These are phyloP conservation scores for Euwallacea fornicatus DNA, from an alignment of 1,140 invertebrate species.

Conservation along the genomic window DNA sequence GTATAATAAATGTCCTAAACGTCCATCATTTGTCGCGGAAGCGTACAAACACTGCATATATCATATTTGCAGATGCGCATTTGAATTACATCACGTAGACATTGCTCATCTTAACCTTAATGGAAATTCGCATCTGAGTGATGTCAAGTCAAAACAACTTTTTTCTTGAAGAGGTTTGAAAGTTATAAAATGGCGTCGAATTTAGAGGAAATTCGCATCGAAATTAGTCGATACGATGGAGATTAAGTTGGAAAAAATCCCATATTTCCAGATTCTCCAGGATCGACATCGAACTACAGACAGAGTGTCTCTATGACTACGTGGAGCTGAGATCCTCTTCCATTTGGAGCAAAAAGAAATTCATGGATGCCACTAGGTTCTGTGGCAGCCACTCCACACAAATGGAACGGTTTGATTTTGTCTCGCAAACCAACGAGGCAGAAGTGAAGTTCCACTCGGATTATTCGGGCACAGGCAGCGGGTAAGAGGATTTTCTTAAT, in stretches of 20 bases:
- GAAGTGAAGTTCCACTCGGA: slow-evolving; percentile 70
- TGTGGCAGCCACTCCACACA: slow-evolving; percentile 61
- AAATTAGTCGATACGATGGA: not conserved
- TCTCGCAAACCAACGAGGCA: slow-evolving; percentile 62
- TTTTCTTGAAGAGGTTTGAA: too few relatives aligned
- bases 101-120: too few relatives aligned
- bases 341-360: slow-evolving; percentile 23
- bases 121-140: too few relatives aligned
- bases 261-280: slow-evolving; percentile 57
- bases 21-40: too few relatives aligned
- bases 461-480: slow-evolving; percentile 66
- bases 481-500: slow-evolving; percentile 44
- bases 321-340: slow-evolving; percentile 57
- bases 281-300: slow-evolving; percentile 72
- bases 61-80: too few relatives aligned
- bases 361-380: slow-evolving; percentile 51
- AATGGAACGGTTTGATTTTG: slow-evolving; percentile 61
- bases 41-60: too few relatives aligned
- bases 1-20: too few relatives aligned
- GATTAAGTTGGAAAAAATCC: not conserved
- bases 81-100: too few relatives aligned
- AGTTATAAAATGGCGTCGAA: not conserved
- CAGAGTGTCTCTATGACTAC: slow-evolving; percentile 77
- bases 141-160: too few relatives aligned
- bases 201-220: not conserved